Percentiles rank a stretch among this genome's conserved stretches.
Evolutionary conservation across 2,888 invertebrate species (phyloP).

Genomic region (Caenorhabditis uteleia): DNA sequence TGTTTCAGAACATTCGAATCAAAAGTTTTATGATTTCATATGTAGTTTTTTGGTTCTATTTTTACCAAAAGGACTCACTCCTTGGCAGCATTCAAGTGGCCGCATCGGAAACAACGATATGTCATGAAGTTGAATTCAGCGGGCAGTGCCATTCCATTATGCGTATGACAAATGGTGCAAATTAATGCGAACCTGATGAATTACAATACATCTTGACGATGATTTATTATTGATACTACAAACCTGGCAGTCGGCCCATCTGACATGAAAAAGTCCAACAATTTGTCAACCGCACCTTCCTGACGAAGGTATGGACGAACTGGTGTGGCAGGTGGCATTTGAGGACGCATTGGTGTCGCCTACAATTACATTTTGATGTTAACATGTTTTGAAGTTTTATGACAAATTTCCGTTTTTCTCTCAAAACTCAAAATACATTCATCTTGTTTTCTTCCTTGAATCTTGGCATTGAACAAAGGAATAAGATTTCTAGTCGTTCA

Average conservation of each 20-base stretch:
- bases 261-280: conserved; percentile 91
- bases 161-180: conserved; percentile 85
- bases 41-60: too few relatives aligned
- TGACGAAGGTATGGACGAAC: conserved; percentile 37
- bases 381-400: too few relatives aligned
- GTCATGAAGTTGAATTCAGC: conserved; percentile 80
- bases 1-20: too few relatives aligned
- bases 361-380: conserved; percentile 10
- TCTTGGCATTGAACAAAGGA: too few relatives aligned
- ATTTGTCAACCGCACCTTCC: conserved; percentile 82
- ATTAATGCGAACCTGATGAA: conserved; percentile 88
- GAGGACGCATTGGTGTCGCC: conserved; percentile 35
- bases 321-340: conserved; percentile 17
- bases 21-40: too few relatives aligned
- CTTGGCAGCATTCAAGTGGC: conserved; percentile 55
- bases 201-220: too few relatives aligned
- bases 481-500: too few relatives aligned
- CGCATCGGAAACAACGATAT: conserved; percentile 76
- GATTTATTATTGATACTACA: conserved; percentile 4
- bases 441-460: too few relatives aligned
- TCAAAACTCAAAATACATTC: too few relatives aligned
- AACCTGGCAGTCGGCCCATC: conserved; percentile 89
- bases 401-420: too few relatives aligned
- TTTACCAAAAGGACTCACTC: too few relatives aligned
- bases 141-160: conserved; percentile 86